A percentile compares a stretch with the other conserved stretches of the same genome.
Conservation (phyloP, 2,888 invertebrate genomes). For the Tachina lurida region DNA sequence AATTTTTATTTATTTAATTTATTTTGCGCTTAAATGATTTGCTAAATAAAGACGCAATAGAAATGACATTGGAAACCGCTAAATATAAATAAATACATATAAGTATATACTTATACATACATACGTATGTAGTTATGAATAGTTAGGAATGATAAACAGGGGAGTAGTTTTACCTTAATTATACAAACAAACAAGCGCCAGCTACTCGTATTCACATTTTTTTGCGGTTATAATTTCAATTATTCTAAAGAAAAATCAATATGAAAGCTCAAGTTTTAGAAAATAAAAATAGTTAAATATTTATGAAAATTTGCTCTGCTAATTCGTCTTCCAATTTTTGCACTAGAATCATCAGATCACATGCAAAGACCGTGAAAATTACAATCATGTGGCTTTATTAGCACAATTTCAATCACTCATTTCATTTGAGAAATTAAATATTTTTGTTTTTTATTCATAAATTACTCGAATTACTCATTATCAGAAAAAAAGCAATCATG, state of each 20-base stretch:
- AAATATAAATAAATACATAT: neutral
- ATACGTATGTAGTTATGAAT: too few species aligned
- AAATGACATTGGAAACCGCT: conserved; percentile 62
- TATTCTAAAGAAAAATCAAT: conserved; percentile 20
- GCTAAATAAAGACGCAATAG: conserved; percentile 65
- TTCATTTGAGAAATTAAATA: conserved; percentile 16
- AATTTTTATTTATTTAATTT: conserved; percentile 31
- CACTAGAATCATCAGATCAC: conserved; percentile 17
- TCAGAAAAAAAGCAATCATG: conserved; percentile 6
- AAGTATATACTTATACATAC: neutral
- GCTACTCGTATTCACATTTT: conserved; percentile 4
- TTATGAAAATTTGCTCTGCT: neutral
- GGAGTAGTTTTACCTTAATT: conserved; percentile 29
- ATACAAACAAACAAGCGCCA: conserved; percentile 33
- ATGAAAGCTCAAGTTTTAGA: neutral
- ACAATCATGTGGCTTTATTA: conserved; percentile 8
- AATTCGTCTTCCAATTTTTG: neutral
- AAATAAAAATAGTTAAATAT: neutral
- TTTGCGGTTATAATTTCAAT: conserved; percentile 11
- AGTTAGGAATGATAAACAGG: conserved; percentile 7
- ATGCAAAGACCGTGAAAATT: conserved; percentile 22
- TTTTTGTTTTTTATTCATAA: neutral
- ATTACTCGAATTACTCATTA: conserved; percentile 41
- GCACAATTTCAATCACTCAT: conserved; percentile 1
- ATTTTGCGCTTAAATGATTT: conserved; percentile 60